A percentile compares a stretch with the other conserved stretches of the same genome.
These are phyloP conservation scores for Benthosema pterotum DNA, from an alignment of 2,797 vertebrate species.

Conservation along the genomic window DNA sequence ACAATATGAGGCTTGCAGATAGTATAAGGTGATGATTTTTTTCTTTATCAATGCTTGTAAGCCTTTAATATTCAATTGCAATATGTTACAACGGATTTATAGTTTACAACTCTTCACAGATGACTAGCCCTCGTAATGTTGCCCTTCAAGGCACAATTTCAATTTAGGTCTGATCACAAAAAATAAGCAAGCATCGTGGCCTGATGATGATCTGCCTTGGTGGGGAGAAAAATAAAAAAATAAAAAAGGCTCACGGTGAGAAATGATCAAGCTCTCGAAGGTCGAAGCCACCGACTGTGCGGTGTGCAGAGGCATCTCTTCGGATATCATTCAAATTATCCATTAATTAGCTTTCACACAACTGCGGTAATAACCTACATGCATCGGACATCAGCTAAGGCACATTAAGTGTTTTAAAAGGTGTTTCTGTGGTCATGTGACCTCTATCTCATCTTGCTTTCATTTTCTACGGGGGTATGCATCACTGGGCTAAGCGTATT, in stretches of 20 bases:
- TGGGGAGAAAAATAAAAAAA: constrained; percentile 14
- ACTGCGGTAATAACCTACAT: constrained; percentile 82
- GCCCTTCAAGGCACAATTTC: constrained; percentile 65
- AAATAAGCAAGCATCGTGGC: constrained; percentile 58
- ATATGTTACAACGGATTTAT: constrained; percentile 34
- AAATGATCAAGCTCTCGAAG: constrained; percentile 84
- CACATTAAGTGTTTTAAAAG: constrained; percentile 88
- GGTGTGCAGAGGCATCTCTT: constrained; percentile 77
- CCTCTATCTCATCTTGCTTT: constrained; percentile 79
- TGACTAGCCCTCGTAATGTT: constrained; percentile 54
- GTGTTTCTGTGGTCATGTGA: constrained; percentile 81
- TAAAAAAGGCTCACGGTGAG: constrained; percentile 48
- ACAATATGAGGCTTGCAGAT: constrained; percentile 5
- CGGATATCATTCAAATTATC: constrained; percentile 88
- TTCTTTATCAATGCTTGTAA: constrained; percentile 12
- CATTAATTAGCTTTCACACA: constrained; percentile 87
- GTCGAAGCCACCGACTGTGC: constrained; percentile 81
- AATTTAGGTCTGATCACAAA: constrained; percentile 62
- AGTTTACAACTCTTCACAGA: constrained; percentile 53
- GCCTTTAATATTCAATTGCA: constrained; percentile 31
- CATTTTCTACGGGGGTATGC: constrained; percentile 73
- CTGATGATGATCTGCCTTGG: constrained; percentile 44
- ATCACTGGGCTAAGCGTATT: constrained; percentile 74
- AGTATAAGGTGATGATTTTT: neutral
- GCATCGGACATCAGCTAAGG: constrained; percentile 84